A percentile compares a stretch with the other conserved stretches of the same genome.
Conservation (phyloP, 2,797 vertebrate species). For the Heterohyrax brucei region DNA sequence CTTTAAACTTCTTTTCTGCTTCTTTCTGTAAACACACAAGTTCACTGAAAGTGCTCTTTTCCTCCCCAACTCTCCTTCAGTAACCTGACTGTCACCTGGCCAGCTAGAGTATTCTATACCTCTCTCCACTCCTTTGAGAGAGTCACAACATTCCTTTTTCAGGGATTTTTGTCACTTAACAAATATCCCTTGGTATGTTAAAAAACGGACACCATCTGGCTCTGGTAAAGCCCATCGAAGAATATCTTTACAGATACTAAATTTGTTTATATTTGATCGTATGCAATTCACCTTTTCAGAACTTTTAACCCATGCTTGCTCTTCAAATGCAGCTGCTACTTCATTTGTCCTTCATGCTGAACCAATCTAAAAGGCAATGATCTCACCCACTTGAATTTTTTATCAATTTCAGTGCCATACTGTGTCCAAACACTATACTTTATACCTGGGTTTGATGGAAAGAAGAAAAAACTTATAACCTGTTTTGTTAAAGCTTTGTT, state of each 20-base stretch:
- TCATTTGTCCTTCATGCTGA: not conserved
- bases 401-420: not conserved
- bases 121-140: not conserved
- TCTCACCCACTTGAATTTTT: constrained; percentile 41
- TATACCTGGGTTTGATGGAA: not conserved
- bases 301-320: not conserved
- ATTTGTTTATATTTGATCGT: constrained; percentile 60
- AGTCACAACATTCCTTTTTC: constrained; percentile 1
- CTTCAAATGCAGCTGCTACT: not conserved
- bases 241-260: constrained; percentile 61
- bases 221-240: constrained; percentile 40
- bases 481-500: constrained; percentile 52
- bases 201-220: constrained; percentile 67
- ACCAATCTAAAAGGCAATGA: not conserved
- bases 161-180: constrained; percentile 64
- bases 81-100: not conserved
- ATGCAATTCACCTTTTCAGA: constrained; percentile 8
- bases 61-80: constrained; percentile 36
- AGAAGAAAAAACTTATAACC: not conserved
- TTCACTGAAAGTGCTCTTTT: constrained; percentile 30
- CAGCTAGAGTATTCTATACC: not conserved
- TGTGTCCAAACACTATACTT: not conserved
- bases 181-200: constrained; percentile 45
- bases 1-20: constrained; percentile 57
- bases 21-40: constrained; percentile 61